Percentiles rank a stretch among this genome's conserved stretches.
These are phyloP conservation scores for Melangyna quadrimaculata DNA, from an alignment of 2,888 invertebrate genomes.

Conservation along the genomic window DNA sequence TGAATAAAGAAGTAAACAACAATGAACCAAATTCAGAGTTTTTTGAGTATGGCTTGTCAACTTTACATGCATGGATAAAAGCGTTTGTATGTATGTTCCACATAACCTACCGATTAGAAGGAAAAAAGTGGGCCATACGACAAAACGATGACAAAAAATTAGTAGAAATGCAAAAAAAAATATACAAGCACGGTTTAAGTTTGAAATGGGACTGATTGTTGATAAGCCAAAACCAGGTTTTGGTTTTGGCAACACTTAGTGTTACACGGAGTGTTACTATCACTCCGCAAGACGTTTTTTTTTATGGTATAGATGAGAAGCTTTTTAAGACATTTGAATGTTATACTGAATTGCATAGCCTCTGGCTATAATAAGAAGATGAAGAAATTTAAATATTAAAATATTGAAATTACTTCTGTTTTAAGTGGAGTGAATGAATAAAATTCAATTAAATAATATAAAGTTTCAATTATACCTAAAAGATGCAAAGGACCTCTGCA, in stretches of 20 bases:
- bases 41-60: background rate
- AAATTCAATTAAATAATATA: background rate
- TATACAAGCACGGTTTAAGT: background rate
- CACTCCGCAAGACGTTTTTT: conserved; percentile 10
- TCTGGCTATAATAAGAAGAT: background rate
- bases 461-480: background rate
- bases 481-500: background rate
- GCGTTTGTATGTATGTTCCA: conserved; percentile 3
- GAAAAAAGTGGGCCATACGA: no score
- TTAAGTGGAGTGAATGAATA: no score
- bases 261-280: no score
- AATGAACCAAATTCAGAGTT: background rate
- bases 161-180: background rate
- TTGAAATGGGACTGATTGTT: background rate
- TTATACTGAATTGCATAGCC: conserved; percentile 1
- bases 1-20: no score
- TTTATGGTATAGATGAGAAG: conserved; percentile 5
- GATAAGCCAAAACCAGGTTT: background rate
- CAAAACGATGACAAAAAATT: background rate
- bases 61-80: conserved; percentile 10
- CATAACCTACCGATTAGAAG: background rate
- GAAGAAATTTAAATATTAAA: no score
- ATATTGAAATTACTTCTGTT: no score
- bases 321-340: background rate
- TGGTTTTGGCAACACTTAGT: background rate